Evolutionary conservation across 2,888 invertebrate species (phyloP), one percentile per base, ranked within the genome.

Genomic region (Thecophora atra): DNA sequence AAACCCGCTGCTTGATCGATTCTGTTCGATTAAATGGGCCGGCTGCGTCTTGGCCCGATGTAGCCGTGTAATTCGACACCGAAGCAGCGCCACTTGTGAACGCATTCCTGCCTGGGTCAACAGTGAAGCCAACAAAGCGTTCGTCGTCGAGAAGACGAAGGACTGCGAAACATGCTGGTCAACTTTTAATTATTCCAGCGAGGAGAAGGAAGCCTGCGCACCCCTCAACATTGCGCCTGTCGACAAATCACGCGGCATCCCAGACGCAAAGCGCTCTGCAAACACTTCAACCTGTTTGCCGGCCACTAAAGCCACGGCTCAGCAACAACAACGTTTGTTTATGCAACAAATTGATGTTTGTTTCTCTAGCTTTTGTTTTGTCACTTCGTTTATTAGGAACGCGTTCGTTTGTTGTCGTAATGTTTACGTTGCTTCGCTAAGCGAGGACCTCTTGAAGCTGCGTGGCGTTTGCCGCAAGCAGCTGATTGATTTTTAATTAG

Each of bases 1-100:
- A 47, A 47, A 76, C 73, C 74, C 73, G 74, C 65, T 65, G 74
- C 42, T 24, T 47, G 54, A 69, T 74, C 70, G 65, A 72, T 77
- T 74, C 76, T 28, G 13, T 26, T 28, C 24, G 4, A 28, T 30
- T 24, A 4, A 37, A 30, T 67, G 44, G 44, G 47, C n/a, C 47
- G 60, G 28, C 30, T 60, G 1, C n/a, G 11, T 15, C 3, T 30
- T 37, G 42, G 42, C 42, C 8, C 17, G 42, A 63, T 63, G 21
- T 15, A n/a, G 26, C 24, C n/a, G 3, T 17, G 51, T 6, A 51
- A 51, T 52, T 65, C 26, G 65, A 52, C 17, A 52, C 28, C 65
- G 11, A 19, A 65, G 28, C 51, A n/a, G 51, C 52, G 37, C 7
- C 51, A 65, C 47, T 24, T 28, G 19, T 24, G n/a, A 24, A 65